Conservation (phyloP, 1,140 invertebrate genomes). For the Spodoptera frugiperda region DNA sequence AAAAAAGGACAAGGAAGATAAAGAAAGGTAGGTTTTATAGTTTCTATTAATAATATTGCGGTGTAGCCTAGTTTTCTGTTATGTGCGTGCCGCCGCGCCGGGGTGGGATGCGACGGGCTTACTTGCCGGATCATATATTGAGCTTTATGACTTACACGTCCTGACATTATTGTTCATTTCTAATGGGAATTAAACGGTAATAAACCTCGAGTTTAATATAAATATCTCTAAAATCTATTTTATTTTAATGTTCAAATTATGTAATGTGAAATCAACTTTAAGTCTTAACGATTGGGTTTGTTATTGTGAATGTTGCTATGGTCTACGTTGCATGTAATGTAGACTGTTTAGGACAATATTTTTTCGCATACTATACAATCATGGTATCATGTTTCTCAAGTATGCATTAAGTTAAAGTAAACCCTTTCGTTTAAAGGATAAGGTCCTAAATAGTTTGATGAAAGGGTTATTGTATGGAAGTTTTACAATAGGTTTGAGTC, state of each 20-base stretch:
- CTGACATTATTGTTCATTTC: neutral
- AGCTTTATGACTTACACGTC: neutral
- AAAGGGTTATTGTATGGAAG: neutral
- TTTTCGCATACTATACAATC: neutral
- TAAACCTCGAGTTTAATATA: neutral
- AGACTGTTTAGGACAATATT: neutral
- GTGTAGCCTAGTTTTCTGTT: constrained; percentile 6
- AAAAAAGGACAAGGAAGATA: constrained; percentile 77
- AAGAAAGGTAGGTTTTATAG: constrained; percentile 69
- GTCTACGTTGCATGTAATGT: no score
- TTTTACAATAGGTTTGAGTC: constrained; percentile 8
- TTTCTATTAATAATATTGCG: neutral
- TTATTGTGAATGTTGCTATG: no score
- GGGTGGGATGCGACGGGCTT: constrained; percentile 8
- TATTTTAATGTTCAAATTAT: neutral
- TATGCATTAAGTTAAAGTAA: neutral
- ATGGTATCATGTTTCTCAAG: no score
- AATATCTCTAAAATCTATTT: neutral
- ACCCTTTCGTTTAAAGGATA: neutral
- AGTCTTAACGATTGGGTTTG: neutral
- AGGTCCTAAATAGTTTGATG: neutral
- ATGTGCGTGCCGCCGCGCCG: neutral
- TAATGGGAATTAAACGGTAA: no score
- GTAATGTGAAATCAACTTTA: neutral
- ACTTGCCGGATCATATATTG: neutral